Evolutionary conservation across 1,140 invertebrate species (phyloP).

Genomic region (Drosophila busckii): DNA sequence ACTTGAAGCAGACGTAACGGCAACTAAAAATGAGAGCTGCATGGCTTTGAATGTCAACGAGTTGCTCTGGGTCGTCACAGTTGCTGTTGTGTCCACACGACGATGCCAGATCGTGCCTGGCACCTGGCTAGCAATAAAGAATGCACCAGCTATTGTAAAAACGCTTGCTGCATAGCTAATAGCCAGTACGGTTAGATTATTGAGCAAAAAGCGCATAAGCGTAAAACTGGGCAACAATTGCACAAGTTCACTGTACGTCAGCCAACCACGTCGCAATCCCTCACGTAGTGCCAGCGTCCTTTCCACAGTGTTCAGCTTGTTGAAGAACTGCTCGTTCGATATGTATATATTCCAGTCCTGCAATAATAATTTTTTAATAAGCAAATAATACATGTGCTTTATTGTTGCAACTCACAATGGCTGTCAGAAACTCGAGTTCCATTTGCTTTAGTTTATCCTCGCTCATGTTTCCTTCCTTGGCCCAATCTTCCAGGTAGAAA

Average conservation of each 20-base stretch:
- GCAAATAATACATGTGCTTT: constrained; percentile 10
- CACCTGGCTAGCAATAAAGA: constrained; percentile 83
- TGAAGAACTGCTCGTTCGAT: constrained; percentile 85
- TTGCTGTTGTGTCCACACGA: not conserved
- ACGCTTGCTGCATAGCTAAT: constrained; percentile 87
- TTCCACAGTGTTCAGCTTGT: constrained; percentile 85
- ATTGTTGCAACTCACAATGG: constrained; percentile 95
- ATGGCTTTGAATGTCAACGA: constrained; percentile 49
- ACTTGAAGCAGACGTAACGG: not conserved
- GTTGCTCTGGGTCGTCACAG: too few species aligned
- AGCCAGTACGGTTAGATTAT: constrained; percentile 84
- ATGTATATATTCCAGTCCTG: constrained; percentile 93
- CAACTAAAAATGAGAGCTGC: constrained; percentile 31
- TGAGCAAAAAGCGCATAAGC: constrained; percentile 81
- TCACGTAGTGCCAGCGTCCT: constrained; percentile 85
- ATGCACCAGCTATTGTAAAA: constrained; percentile 85
- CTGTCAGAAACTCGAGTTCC: constrained; percentile 92
- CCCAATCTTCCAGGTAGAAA: constrained; percentile 94
- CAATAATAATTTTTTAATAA: constrained; percentile 1
- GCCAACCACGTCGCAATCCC: constrained; percentile 87
- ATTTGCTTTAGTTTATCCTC: constrained; percentile 88
- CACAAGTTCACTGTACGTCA: constrained; percentile 90
- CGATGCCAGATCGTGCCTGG: constrained; percentile 79
- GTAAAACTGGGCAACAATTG: constrained; percentile 81
- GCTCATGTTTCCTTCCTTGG: constrained; percentile 87